These are phyloP conservation scores for Scleropages formosus DNA, from an alignment of 2,797 vertebrate species.

Conservation along the genomic window DNA sequence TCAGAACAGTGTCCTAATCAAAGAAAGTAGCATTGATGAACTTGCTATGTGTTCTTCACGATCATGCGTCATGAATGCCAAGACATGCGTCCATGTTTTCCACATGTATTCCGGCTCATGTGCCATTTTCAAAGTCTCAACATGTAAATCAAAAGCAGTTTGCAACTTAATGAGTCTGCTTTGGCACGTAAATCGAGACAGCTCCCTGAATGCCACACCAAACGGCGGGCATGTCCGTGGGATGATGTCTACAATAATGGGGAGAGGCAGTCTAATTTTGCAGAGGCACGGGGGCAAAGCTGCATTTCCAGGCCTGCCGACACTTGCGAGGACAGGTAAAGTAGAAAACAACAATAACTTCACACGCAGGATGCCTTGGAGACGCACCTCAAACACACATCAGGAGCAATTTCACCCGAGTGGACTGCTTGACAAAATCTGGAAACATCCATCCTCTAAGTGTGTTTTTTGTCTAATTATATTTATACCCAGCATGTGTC, in stretches of 20 bases:
- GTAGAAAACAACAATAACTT: slow-evolving; percentile 75
- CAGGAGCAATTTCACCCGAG: slow-evolving; percentile 68
- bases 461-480: slow-evolving; percentile 52
- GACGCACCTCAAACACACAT: slow-evolving; percentile 55
- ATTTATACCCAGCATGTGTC: slow-evolving; percentile 61
- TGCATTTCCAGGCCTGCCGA: slow-evolving; percentile 56
- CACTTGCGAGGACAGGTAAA: slow-evolving; percentile 73
- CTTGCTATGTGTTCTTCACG: background rate
- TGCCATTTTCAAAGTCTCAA: slow-evolving; percentile 75
- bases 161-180: slow-evolving; percentile 76
- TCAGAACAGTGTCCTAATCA: too few species aligned
- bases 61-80: background rate
- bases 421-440: slow-evolving; percentile 69
- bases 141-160: slow-evolving; percentile 78
- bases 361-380: slow-evolving; percentile 50
- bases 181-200: slow-evolving; percentile 68
- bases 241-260: slow-evolving; percentile 81
- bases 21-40: background rate
- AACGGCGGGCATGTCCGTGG: slow-evolving; percentile 66
- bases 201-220: slow-evolving; percentile 56
- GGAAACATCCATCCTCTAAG: slow-evolving; percentile 56
- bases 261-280: slow-evolving; percentile 81
- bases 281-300: slow-evolving; percentile 64
- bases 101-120: slow-evolving; percentile 49
- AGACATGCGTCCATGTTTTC: slow-evolving; percentile 26